These are phyloP conservation scores for Pygocentrus nattereri DNA, from an alignment of 2,797 vertebrate species.

Conservation along the genomic window DNA sequence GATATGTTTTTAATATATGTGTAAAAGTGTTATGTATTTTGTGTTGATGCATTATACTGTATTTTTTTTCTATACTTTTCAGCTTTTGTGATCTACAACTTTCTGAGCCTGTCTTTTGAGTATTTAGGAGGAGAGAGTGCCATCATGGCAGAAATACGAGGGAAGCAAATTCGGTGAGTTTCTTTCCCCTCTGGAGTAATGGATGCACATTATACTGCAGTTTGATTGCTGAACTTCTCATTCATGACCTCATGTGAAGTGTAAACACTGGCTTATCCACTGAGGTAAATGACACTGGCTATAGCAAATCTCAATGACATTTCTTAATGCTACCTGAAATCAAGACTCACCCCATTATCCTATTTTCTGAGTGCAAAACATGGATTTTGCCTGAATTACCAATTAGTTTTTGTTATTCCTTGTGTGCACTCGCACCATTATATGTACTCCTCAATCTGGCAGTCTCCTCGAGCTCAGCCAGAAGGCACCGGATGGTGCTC, in stretches of 20 bases:
- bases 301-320: neutral
- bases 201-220: neutral
- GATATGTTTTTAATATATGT: neutral
- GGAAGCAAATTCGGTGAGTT: constrained; percentile 91
- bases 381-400: neutral
- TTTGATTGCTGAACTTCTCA: neutral
- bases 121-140: constrained; percentile 96
- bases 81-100: constrained; percentile 99
- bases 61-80: neutral
- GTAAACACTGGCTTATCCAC: neutral
- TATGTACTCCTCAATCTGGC: neutral
- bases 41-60: neutral
- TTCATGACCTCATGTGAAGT: neutral
- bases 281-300: neutral
- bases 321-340: neutral
- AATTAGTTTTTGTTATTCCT: neutral
- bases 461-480: neutral
- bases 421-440: too few relatives aligned
- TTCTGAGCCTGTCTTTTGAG: constrained; percentile 96
- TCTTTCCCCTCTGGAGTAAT: neutral
- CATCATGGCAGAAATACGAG: constrained; percentile 97
- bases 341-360: neutral
- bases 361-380: neutral
- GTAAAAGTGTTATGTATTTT: neutral
- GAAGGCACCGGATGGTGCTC: neutral